phyloP scores from a whole-genome alignment of 2,113 vertebrate genomes.

The Taxidea taxus region DNA sequence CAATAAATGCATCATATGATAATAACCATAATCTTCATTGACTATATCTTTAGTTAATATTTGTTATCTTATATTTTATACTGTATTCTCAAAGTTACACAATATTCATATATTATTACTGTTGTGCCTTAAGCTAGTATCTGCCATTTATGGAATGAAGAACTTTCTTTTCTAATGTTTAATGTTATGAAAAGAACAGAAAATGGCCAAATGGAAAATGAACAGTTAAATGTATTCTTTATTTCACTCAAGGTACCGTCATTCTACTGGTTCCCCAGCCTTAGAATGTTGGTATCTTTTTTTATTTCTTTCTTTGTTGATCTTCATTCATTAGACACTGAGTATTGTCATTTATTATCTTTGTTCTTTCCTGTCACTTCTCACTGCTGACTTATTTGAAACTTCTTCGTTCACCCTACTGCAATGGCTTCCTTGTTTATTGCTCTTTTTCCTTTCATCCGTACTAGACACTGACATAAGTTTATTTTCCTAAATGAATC shows the following conservation, averaged over 20 bases:
- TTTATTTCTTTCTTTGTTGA: neutral
- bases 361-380: neutral
- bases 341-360: neutral
- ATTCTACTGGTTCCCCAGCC: neutral
- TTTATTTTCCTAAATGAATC: neutral
- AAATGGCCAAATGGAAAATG: neutral
- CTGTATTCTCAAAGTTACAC: neutral
- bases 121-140: neutral
- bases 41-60: neutral
- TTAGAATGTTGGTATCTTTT: neutral
- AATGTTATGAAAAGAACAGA: neutral
- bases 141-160: neutral
- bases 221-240: neutral
- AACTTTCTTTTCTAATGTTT: neutral
- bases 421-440: neutral
- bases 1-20: neutral
- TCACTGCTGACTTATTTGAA: neutral
- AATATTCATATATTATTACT: neutral
- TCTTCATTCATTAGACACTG: neutral
- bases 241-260: neutral
- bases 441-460: neutral
- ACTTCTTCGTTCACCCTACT: neutral
- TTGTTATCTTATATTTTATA: constrained; percentile 1
- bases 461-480: neutral
- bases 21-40: neutral